Evolutionary conservation across 30 jellyfish, hydroid and myxozoan species (phyloP).

Genomic region (Phacellophora camtschatica): DNA sequence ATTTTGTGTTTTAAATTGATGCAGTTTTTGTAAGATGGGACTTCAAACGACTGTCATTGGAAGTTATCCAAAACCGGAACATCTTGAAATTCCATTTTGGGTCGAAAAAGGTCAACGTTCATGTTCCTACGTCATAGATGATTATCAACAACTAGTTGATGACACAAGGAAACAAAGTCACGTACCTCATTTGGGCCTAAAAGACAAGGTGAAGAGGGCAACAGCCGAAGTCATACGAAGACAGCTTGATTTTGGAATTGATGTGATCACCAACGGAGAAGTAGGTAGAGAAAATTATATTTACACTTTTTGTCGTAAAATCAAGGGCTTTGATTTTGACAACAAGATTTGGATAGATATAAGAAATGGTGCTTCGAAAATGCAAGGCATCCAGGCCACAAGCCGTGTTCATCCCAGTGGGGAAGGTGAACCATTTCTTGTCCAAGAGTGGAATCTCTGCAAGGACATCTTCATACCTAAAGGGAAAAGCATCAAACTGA

Average conservation of each 20-base stretch:
- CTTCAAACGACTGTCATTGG: slow-evolving; percentile 60
- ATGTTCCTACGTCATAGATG: neutral
- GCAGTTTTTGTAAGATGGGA: neutral
- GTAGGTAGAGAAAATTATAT: slow-evolving; percentile 44
- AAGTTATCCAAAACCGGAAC: slow-evolving; percentile 54
- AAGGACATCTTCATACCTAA: neutral
- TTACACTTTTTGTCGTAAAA: slow-evolving; percentile 30
- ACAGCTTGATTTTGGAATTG: slow-evolving; percentile 29
- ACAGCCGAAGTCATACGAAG: slow-evolving; percentile 11
- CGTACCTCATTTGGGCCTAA: neutral
- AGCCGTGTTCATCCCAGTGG: neutral
- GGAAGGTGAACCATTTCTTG: neutral
- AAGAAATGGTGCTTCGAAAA: slow-evolving; percentile 2
- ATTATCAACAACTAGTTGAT: neutral
- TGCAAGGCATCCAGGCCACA: neutral
- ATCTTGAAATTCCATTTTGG: slow-evolving; percentile 38
- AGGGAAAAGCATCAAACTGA: slow-evolving; percentile 3
- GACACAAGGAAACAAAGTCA: neutral
- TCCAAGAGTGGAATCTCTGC: neutral
- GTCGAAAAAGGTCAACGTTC: slow-evolving; percentile 17
- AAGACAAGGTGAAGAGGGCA: neutral
- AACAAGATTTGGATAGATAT: neutral
- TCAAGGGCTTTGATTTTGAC: slow-evolving; percentile 48
- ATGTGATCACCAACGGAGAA: slow-evolving; percentile 54
- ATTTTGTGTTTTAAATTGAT: no score